Evolutionary conservation across 2,888 invertebrate species (phyloP), one percentile per base, ranked within the genome.

Genomic region (Drosophila multiciliata): DNA sequence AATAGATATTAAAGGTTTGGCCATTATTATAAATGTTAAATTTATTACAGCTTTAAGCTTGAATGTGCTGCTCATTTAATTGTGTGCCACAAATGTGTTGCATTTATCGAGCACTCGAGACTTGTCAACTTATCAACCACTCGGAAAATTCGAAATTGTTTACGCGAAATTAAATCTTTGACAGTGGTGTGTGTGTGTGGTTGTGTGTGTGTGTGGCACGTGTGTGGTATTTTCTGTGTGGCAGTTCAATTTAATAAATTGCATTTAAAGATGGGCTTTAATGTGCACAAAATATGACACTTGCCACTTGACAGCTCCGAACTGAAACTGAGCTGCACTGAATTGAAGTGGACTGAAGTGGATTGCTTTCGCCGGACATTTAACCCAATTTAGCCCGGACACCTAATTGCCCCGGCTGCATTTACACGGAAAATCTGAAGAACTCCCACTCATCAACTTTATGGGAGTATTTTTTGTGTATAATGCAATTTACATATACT

Each of bases 401-500:
- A 72, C 78, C 87, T 83, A 89, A 87, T 85, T 85, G 85, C 68
- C 87, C 60, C 55, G 77, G 62, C 63, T 68, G 78, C 65, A 83
- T 80, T 74, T 80, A 80, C 66, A 42, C 64, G 82, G 73, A 60
- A 78, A 84, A 83, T 88, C 29, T 86, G 82, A 88, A 76, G 73
- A 78, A 75, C 81, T 80, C 61, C 33, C 29, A 36, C 49, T 65
- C 66, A 54, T 38, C 63, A 45, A 75, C 59, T 69, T 76, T 66
- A 65, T 61, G 52, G 54, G 33, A 63, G 66, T 69, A 26, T 36
- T 38, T 67, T 72, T 74, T 26, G 23, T 48, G 5, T 15, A 29
- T 32, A 80, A 67, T 75, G 83, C 80, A 89, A 87, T 87, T 78
- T 83, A 80, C 89, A 89, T 87, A 88, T 87, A 87, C 88, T 87